These are phyloP conservation scores for Amblyopsis hoosieri DNA, from an alignment of 2,797 vertebrate species.

Conservation along the genomic window DNA sequence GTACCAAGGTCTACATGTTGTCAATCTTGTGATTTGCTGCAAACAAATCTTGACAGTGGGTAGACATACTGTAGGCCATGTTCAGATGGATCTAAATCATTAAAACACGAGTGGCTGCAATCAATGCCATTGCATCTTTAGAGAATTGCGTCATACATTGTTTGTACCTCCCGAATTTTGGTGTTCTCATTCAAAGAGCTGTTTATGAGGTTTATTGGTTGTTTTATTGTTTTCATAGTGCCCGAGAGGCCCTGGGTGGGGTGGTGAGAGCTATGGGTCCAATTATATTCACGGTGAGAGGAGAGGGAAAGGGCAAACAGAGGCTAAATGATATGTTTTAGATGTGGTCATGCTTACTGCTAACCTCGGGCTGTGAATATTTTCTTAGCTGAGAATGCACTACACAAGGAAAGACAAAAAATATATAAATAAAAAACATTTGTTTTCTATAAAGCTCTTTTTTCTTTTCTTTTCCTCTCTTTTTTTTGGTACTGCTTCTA, in stretches of 20 bases:
- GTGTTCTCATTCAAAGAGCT: slow-evolving; percentile 33
- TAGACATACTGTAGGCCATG: too few relatives aligned
- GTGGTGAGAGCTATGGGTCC: slow-evolving; percentile 45
- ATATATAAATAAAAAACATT: too few relatives aligned
- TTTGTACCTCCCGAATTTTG: not conserved
- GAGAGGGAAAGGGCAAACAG: slow-evolving; percentile 49
- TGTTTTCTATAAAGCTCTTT: too few relatives aligned
- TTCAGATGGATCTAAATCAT: too few relatives aligned
- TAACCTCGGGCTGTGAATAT: slow-evolving; percentile 41
- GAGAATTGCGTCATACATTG: slow-evolving; percentile 38
- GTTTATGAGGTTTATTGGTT: slow-evolving; percentile 36
- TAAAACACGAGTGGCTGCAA: too few relatives aligned
- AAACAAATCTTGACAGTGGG: too few relatives aligned
- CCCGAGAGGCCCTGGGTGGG: not conserved
- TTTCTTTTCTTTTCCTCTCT: too few relatives aligned
- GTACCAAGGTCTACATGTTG: not conserved
- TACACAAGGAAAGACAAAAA: too few relatives aligned
- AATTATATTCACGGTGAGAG: slow-evolving; percentile 64
- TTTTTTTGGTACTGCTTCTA: too few relatives aligned
- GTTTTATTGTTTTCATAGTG: too few relatives aligned
- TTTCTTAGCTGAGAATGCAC: slow-evolving; percentile 19
- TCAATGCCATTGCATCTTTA: not conserved
- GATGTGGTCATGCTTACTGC: slow-evolving; percentile 56
- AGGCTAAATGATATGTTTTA: slow-evolving; percentile 58
- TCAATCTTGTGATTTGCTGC: too few relatives aligned